A percentile compares a stretch with the other conserved stretches of the same genome.
Evolutionary conservation across 2,888 invertebrate genomes (phyloP).

Genomic region (Andrena haemorrhoa): DNA sequence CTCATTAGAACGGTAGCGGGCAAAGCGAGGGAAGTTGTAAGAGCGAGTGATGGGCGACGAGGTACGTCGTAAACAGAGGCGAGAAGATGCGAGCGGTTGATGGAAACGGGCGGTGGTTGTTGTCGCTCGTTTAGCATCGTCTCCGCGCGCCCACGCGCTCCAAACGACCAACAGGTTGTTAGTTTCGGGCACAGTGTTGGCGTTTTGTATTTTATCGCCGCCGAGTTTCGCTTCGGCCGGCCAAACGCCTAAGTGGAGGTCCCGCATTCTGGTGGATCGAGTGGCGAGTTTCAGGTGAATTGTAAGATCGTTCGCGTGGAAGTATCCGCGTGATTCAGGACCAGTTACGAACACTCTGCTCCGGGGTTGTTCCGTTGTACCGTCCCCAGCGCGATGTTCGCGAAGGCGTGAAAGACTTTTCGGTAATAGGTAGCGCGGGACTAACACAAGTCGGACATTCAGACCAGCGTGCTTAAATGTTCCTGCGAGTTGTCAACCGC

Average conservation of each 20-base stretch:
- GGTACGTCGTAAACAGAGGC: slow-evolving; percentile 10
- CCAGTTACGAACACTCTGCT: too few relatives aligned
- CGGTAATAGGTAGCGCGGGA: neutral
- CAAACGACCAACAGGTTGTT: slow-evolving; percentile 63
- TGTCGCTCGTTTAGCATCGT: slow-evolving; percentile 51
- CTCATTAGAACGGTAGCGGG: neutral
- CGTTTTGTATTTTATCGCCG: slow-evolving; percentile 6
- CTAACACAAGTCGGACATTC: neutral
- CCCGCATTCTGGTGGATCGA: neutral
- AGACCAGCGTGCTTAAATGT: neutral
- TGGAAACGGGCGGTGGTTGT: slow-evolving; percentile 16
- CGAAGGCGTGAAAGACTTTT: neutral
- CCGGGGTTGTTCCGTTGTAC: too few relatives aligned
- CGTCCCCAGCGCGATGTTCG: neutral
- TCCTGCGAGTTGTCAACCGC: neutral
- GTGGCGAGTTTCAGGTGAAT: neutral
- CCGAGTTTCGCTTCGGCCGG: neutral
- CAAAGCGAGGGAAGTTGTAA: neutral
- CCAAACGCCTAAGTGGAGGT: neutral
- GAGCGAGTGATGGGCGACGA: neutral
- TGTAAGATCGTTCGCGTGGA: neutral
- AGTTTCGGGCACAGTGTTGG: slow-evolving; percentile 26
- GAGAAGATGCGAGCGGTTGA: slow-evolving; percentile 1
- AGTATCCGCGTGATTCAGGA: too few relatives aligned
- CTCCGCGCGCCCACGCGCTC: slow-evolving; percentile 44